Conservation (phyloP, 1,140 invertebrate genomes). For the Papilio polyxenes region DNA sequence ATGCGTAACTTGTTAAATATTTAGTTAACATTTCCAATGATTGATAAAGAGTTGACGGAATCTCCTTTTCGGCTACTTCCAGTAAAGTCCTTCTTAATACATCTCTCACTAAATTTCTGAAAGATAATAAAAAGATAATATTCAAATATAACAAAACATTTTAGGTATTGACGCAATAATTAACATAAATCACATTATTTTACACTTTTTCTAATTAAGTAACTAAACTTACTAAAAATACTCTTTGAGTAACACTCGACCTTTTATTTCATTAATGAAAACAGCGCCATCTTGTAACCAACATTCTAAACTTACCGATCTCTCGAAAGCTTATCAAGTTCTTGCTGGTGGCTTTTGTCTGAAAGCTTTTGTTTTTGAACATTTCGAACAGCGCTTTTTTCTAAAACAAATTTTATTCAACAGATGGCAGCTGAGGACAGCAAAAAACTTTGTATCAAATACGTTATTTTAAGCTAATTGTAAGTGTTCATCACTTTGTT, state of each 20-base stretch:
- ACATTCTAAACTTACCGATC: slow-evolving; percentile 58
- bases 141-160: neutral
- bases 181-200: neutral
- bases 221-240: too few relatives aligned
- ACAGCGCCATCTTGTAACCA: slow-evolving; percentile 54
- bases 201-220: too few relatives aligned
- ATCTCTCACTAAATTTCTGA: slow-evolving; percentile 57
- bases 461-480: neutral
- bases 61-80: slow-evolving; percentile 55
- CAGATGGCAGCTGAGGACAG: neutral
- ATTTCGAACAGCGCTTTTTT: slow-evolving; percentile 56
- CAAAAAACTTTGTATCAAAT: neutral
- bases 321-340: slow-evolving; percentile 54
- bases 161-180: neutral
- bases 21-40: slow-evolving; percentile 52
- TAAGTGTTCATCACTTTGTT: too few relatives aligned
- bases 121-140: slow-evolving; percentile 46
- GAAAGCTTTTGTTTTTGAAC: slow-evolving; percentile 17
- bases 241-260: neutral
- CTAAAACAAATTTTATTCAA: slow-evolving; percentile 40
- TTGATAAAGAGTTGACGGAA: slow-evolving; percentile 51
- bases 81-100: slow-evolving; percentile 56
- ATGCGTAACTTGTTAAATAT: slow-evolving; percentile 39
- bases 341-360: slow-evolving; percentile 45
- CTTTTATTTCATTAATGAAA: neutral